Evolutionary conservation across 2,113 vertebrate species (phyloP), one percentile per base, ranked within the genome.

Genomic region (Plecturocebus donacophilus): DNA sequence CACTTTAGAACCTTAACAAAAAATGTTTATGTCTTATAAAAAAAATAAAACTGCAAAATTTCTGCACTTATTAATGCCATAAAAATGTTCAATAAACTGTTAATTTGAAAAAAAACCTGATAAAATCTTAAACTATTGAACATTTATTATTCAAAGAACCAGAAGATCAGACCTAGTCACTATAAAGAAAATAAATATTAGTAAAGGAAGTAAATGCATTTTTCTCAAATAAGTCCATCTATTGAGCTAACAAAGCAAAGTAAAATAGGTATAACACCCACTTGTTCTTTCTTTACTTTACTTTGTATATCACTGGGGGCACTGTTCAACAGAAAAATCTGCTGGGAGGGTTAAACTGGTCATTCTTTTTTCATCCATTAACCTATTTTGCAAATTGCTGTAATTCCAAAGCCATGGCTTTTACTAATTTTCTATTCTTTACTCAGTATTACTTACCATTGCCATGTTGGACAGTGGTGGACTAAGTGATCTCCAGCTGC

Each of bases 381-480:
- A 90, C 1, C 56, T 84, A 86, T 47, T 90, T 75, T 77, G 14
- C 66, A 91, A 94, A 86, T 1, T 91, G 27, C 16, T 30, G 25
- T 54, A 70, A 92, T 70, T 61, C 47, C 70, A 10, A 95, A 94
- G 40, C 52, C 38, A 87, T 3, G 81, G 19, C 14, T 87, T 87
- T 80, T 42, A 92, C n/a, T 71, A 89, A 58, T 58, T 84, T 84
- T 87, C 32, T 94, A 20, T 70, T 64, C 32, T 52, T 54, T 9
- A 91, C 71, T 86, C 73, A 93, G 79, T 19, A 68, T 82, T 90
- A 98, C 99, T 99, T 99, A 99, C 99, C 99, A 99, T 99, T 99
- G 99, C 99, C 99, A 99, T 85, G 99, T 99, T 82, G 99, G 99
- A 97, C 99, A 99, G 98, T 99, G 99, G 97, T 99, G 99, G 97